These are phyloP conservation scores for Ernsta delagoae DNA, from an alignment of 2,888 invertebrate genomes.

Conservation along the genomic window DNA sequence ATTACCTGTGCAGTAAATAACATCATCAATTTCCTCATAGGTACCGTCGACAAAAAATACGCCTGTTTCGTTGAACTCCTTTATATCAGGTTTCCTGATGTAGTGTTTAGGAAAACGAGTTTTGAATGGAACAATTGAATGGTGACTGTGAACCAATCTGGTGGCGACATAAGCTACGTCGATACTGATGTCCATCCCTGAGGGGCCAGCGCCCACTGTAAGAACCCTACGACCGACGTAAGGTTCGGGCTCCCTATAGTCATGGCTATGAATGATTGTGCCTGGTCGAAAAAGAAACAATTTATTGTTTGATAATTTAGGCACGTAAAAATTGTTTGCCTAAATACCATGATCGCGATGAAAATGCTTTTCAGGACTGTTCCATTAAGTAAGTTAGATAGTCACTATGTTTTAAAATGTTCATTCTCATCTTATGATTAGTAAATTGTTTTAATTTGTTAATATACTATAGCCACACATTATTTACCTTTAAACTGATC, in stretches of 20 bases:
- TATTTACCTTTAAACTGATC: constrained; percentile 66
- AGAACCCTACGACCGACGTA: constrained; percentile 86
- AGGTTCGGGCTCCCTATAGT: constrained; percentile 86
- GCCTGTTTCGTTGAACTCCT: constrained; percentile 76
- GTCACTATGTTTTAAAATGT: neutral
- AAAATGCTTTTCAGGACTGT: too few relatives aligned
- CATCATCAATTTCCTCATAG: constrained; percentile 85
- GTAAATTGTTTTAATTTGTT: neutral
- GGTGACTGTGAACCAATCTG: constrained; percentile 81
- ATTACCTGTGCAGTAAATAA: constrained; percentile 90
- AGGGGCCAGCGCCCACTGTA: constrained; percentile 89
- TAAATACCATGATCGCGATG: too few relatives aligned
- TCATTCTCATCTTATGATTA: neutral
- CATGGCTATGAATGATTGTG: constrained; percentile 88
- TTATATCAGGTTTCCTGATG: constrained; percentile 79
- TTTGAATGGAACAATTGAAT: constrained; percentile 64
- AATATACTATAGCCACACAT: too few relatives aligned
- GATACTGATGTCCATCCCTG: constrained; percentile 89
- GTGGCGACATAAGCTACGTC: constrained; percentile 81
- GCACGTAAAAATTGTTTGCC: too few relatives aligned
- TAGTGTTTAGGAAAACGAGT: constrained; percentile 78
- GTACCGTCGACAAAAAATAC: constrained; percentile 86
- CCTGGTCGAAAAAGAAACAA: constrained; percentile 66
- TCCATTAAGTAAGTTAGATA: too few relatives aligned
- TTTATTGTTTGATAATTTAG: neutral